Conservation (phyloP, 1,140 invertebrate genomes). For the Hyles vespertilio region DNA sequence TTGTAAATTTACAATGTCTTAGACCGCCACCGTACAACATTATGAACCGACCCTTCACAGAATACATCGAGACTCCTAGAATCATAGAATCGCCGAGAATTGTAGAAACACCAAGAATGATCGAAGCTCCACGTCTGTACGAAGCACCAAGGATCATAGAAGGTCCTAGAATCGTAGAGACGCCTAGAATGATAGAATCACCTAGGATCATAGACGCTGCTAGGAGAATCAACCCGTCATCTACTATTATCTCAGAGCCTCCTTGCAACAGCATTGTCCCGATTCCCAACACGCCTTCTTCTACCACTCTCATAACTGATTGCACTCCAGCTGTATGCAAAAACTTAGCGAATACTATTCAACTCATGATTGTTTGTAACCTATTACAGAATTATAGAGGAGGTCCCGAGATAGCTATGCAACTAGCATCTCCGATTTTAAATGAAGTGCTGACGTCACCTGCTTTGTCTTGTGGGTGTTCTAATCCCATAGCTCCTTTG, state of each 20-base stretch:
- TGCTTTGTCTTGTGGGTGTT: conserved; percentile 33
- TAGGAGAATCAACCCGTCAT: neutral
- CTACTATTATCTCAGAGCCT: conserved; percentile 16
- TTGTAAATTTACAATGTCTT: conserved; percentile 22
- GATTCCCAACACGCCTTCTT: conserved; percentile 18
- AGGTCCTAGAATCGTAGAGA: conserved; percentile 6
- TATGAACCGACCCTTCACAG: conserved; percentile 23
- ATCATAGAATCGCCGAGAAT: conserved; percentile 9
- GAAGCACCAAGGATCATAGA: conserved; percentile 12
- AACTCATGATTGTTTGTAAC: conserved; percentile 58
- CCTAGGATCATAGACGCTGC: conserved; percentile 3
- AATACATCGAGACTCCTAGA: conserved; percentile 17
- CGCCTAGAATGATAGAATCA: conserved; percentile 9
- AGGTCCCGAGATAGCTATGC: conserved; percentile 30
- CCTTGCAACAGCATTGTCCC: conserved; percentile 14
- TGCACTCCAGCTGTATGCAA: conserved; percentile 55
- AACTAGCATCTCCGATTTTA: conserved; percentile 41
- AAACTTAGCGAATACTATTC: conserved; percentile 51
- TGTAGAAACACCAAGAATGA: conserved; percentile 8
- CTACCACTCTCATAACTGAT: conserved; percentile 52
- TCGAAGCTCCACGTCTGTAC: neutral
- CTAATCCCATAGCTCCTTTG: conserved; percentile 30
- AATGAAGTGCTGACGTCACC: conserved; percentile 41
- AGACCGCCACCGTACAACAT: conserved; percentile 23
- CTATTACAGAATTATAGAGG: conserved; percentile 42